Conservation (phyloP, 1,140 invertebrate species). For the Saccostrea cuccullata region DNA sequence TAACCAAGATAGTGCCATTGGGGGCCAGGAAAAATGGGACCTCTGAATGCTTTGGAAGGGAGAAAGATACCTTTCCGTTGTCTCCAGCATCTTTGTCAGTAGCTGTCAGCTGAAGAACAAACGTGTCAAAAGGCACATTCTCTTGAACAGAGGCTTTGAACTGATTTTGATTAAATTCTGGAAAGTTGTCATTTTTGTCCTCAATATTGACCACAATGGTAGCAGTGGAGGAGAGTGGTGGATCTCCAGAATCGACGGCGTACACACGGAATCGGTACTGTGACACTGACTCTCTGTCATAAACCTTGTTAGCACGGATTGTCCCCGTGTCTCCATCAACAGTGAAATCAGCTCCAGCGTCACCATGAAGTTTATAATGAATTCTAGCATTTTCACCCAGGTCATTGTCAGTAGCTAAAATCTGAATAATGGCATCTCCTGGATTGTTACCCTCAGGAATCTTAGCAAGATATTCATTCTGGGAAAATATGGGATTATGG, state of each 20-base stretch:
- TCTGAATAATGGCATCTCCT: conserved; percentile 92
- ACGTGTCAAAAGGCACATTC: conserved; percentile 83
- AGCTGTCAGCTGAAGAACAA: conserved; percentile 89
- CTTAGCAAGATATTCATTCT: conserved; percentile 55
- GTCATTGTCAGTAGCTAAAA: conserved; percentile 95
- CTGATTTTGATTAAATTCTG: conserved; percentile 85
- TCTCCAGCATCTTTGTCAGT: conserved; percentile 92
- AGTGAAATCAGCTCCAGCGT: conserved; percentile 85
- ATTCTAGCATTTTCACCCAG: conserved; percentile 96
- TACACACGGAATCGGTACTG: conserved; percentile 94
- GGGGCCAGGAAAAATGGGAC: conserved; percentile 58
- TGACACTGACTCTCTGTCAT: conserved; percentile 94
- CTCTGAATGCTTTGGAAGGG: conserved; percentile 47
- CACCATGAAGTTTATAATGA: conserved; percentile 86
- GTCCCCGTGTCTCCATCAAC: conserved; percentile 92
- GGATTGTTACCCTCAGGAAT: conserved; percentile 81
- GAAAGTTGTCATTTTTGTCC: conserved; percentile 96
- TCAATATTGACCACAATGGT: conserved; percentile 92
- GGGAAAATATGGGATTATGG: conserved; percentile 62
- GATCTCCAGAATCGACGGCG: conserved; percentile 90
- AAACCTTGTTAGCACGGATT: conserved; percentile 88
- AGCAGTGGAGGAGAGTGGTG: conserved; percentile 89
- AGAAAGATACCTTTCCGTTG: conserved; percentile 64
- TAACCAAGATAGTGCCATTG: conserved; percentile 57
- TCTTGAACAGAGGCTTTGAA: conserved; percentile 67